These are phyloP conservation scores for Solenodon paradoxus DNA, from an alignment of 2,113 vertebrate species.

Conservation along the genomic window DNA sequence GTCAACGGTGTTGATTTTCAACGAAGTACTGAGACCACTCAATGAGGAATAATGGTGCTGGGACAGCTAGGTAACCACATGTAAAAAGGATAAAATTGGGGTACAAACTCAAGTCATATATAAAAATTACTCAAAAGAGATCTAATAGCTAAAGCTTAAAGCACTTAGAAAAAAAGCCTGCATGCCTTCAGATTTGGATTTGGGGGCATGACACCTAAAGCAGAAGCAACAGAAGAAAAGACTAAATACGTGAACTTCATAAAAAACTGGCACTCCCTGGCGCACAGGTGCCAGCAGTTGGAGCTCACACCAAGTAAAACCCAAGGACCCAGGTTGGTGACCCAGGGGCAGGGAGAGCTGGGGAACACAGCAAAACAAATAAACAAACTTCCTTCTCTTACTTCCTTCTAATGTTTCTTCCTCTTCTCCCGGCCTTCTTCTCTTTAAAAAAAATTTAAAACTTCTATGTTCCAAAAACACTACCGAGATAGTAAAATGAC, in stretches of 20 bases:
- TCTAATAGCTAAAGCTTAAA: neutral
- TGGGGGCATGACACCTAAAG: neutral
- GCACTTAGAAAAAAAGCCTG: neutral
- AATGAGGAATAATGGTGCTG: neutral
- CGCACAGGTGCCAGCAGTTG: too few relatives aligned
- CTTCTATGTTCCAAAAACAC: neutral
- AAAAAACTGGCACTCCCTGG: too few relatives aligned
- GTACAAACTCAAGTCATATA: neutral
- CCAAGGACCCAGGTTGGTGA: too few relatives aligned
- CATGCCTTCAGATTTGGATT: neutral
- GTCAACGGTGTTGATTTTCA: neutral
- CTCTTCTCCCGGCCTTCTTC: too few relatives aligned
- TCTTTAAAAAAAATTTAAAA: conserved; percentile 33
- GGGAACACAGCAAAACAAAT: too few relatives aligned
- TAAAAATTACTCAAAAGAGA: neutral
- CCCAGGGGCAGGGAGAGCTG: too few relatives aligned
- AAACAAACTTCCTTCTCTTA: too few relatives aligned
- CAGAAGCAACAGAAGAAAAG: neutral
- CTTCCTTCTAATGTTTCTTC: too few relatives aligned
- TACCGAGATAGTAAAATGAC: neutral
- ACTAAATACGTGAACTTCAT: neutral
- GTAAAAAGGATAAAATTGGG: neutral
- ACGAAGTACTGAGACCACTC: neutral
- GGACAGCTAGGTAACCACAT: neutral
- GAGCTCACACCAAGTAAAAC: too few relatives aligned